Percentiles rank a stretch among this genome's conserved stretches.
These are phyloP conservation scores for Hyposoter dolosus DNA, from an alignment of 2,888 invertebrate species.

Conservation along the genomic window DNA sequence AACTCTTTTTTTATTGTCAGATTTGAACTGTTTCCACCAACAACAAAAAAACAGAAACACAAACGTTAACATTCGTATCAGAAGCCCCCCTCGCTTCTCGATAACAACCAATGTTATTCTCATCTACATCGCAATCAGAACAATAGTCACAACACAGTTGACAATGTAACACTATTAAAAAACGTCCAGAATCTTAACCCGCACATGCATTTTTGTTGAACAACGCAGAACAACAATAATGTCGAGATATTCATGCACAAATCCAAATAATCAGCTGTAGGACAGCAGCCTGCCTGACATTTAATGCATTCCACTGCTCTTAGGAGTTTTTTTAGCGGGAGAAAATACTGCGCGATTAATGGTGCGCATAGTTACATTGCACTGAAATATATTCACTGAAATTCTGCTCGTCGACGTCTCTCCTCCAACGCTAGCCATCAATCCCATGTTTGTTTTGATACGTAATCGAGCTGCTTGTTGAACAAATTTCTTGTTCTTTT, in stretches of 20 bases:
- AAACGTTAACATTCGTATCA: neutral
- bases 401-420: neutral
- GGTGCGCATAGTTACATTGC: neutral
- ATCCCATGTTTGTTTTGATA: no score
- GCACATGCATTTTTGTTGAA: conserved; percentile 4
- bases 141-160: neutral
- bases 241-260: neutral
- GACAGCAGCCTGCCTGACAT: neutral
- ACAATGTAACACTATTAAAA: neutral
- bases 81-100: neutral
- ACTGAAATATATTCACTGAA: neutral
- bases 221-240: neutral
- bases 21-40: neutral
- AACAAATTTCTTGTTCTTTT: no score
- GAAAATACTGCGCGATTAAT: neutral
- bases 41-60: neutral
- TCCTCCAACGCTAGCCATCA: no score
- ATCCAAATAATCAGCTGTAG: neutral
- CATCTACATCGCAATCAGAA: neutral
- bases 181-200: conserved; percentile 4
- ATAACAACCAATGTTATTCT: neutral
- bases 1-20: neutral
- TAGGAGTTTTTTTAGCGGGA: conserved; percentile 15
- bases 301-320: neutral
- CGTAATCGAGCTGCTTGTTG: no score